Base-by-base conservation (phyloP, 2,797 vertebrate species). In the Argentina silus region DNA sequence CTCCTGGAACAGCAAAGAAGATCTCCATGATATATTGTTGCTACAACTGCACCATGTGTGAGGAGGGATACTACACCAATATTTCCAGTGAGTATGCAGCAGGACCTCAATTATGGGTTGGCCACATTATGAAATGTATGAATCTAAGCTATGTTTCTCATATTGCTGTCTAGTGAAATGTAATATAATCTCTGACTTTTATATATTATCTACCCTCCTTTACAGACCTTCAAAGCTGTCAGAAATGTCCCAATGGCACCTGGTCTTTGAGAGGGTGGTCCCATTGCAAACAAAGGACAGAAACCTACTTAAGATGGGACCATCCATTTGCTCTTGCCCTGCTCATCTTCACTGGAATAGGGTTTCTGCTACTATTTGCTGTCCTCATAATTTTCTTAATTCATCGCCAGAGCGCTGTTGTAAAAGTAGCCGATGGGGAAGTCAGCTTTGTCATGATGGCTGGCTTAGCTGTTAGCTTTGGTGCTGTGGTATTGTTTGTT, bases 21-120 rank as follows among this genome's bases (percentile, higher is more conserved):
- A 87, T 91, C n/a, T 74, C 78, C 11, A 87, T 89, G 5, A 62
- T 73, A 12, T 87, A 80, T 64, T 93, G 93, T 68, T 93, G 92
- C 74, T 90, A 91, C 72, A 83, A 70, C 14, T 93, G 92, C 71
- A 83, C 47, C 9, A 3, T 2, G 0, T 94, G 92, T 78, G 9
- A 14, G 8, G 90, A 88, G 62, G 93, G 93, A 9, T 89, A 82
- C 21, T 92, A 84, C 63, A 77, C 90, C 23, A 83, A 90, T 78
- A 14, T 0, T 12, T 59, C 42, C 8, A 91, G 92, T 92, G 80
- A 72, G 87, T 81, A 73, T 45, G 17, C 15, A 75, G 7, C 27
- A 36, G 23, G 23, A 21, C 57, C 4, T 36, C 27, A 36, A 47
- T 47, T 3, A 10, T 71, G 36, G 8, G 23, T 48, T 69, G 51